These are phyloP conservation scores for Syngnathus rostellatus DNA, from an alignment of 2,797 vertebrate species.

Conservation along the genomic window DNA sequence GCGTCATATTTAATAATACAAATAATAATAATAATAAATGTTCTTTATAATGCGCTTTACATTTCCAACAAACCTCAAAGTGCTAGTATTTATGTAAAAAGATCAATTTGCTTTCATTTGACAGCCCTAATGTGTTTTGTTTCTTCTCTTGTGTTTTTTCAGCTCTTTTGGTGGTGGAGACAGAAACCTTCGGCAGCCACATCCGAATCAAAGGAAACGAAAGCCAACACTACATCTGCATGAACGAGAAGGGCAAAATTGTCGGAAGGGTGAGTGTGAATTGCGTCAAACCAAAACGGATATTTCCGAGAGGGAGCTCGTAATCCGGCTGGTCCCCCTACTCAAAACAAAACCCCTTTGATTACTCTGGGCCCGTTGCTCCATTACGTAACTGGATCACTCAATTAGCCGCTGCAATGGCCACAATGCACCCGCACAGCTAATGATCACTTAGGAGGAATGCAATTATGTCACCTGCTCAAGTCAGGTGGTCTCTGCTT, in stretches of 20 bases:
- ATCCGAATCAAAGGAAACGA: conserved; percentile 78
- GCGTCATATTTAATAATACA: not conserved
- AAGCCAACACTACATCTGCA: conserved; percentile 80
- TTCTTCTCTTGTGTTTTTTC: conserved; percentile 24
- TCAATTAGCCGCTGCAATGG: conserved; percentile 68
- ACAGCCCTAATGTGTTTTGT: conserved; percentile 16
- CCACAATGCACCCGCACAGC: conserved; percentile 61
- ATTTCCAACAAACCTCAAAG: no score
- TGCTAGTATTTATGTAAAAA: not conserved
- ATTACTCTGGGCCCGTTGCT: conserved; percentile 60
- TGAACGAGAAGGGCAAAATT: conserved; percentile 78
- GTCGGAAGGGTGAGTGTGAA: conserved; percentile 69
- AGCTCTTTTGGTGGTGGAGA: conserved; percentile 78
- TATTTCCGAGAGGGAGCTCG: conserved; percentile 8
- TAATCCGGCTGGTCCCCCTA: conserved; percentile 39
- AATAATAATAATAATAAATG: no score
- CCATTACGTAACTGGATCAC: conserved; percentile 65
- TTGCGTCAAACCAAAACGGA: not conserved
- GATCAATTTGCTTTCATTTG: not conserved
- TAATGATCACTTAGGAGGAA: conserved; percentile 65
- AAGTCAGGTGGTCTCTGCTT: conserved; percentile 43
- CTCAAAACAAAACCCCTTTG: conserved; percentile 64
- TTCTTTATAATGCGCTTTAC: no score
- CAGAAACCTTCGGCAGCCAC: conserved; percentile 77
- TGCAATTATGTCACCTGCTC: conserved; percentile 66